A percentile compares a stretch with the other conserved stretches of the same genome.
phyloP scores from a whole-genome alignment of 1,140 invertebrate genomes.

The Drosophila santomea region DNA sequence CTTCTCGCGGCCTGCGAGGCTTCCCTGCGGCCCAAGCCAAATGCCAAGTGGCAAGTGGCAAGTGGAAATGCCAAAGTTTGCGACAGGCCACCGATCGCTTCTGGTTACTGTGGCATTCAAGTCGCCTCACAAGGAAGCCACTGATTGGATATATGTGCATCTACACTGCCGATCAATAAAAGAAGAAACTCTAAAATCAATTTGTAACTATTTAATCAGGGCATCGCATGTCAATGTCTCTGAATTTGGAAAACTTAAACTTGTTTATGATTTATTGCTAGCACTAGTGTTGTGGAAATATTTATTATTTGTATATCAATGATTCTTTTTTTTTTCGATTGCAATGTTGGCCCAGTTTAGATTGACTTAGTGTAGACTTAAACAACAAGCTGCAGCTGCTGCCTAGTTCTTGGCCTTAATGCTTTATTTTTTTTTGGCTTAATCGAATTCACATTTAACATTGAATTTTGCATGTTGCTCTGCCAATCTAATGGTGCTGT shows the following conservation, averaged over 20 bases:
- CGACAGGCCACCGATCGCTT: constrained; percentile 34
- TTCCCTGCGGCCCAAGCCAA: constrained; percentile 37
- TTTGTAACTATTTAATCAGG: not conserved
- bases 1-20: constrained; percentile 22
- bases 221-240: not conserved
- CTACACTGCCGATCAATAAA: not conserved
- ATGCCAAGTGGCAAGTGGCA: constrained; percentile 52
- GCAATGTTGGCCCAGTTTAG: constrained; percentile 6
- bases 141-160: constrained; percentile 34
- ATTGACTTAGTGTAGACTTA: not conserved
- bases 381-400: constrained; percentile 17
- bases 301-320: not conserved
- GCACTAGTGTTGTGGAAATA: not conserved
- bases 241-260: not conserved
- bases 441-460: constrained; percentile 52
- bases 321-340: not conserved
- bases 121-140: constrained; percentile 33
- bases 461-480: constrained; percentile 80
- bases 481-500: constrained; percentile 71
- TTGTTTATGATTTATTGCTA: not conserved
- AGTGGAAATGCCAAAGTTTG: constrained; percentile 72
- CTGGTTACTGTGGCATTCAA: constrained; percentile 53
- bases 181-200: not conserved
- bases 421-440: constrained; percentile 23
- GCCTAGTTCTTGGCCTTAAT: constrained; percentile 26